phyloP scores from a whole-genome alignment of 1,140 invertebrate genomes.

The Eriocheir sinensis region DNA sequence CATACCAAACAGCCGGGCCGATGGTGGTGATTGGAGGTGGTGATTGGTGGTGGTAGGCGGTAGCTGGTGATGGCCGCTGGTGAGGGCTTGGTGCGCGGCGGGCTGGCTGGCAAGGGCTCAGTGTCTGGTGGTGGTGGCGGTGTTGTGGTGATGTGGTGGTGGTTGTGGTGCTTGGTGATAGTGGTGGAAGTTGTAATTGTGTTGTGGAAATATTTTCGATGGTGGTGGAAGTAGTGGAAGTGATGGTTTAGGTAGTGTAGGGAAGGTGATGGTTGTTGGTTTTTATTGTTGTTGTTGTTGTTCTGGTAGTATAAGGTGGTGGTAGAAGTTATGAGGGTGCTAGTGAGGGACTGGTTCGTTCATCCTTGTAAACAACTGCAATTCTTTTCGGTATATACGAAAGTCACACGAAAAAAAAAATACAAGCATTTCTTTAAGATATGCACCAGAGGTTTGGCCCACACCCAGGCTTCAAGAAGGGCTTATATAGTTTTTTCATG shows the following conservation, averaged over 20 bases:
- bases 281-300: background rate
- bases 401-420: background rate
- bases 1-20: background rate
- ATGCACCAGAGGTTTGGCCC: too few species aligned
- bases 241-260: background rate
- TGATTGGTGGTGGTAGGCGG: slow-evolving; percentile 12
- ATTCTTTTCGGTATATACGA: background rate
- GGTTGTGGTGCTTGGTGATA: background rate
- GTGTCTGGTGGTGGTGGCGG: background rate
- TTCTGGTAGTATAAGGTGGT: background rate
- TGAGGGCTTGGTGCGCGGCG: background rate
- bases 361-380: background rate
- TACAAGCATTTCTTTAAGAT: background rate
- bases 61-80: background rate
- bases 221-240: background rate
- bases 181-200: too few species aligned
- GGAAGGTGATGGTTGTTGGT: background rate
- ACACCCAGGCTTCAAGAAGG: too few species aligned
- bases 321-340: background rate
- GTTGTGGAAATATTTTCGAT: too few species aligned
- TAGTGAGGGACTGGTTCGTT: background rate
- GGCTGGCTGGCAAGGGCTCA: background rate
- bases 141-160: background rate
- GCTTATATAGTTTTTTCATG: too few species aligned
- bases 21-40: slow-evolving; percentile 20